phyloP scores from a whole-genome alignment of 2,113 vertebrate genomes.

The Nesogale talazaci region DNA sequence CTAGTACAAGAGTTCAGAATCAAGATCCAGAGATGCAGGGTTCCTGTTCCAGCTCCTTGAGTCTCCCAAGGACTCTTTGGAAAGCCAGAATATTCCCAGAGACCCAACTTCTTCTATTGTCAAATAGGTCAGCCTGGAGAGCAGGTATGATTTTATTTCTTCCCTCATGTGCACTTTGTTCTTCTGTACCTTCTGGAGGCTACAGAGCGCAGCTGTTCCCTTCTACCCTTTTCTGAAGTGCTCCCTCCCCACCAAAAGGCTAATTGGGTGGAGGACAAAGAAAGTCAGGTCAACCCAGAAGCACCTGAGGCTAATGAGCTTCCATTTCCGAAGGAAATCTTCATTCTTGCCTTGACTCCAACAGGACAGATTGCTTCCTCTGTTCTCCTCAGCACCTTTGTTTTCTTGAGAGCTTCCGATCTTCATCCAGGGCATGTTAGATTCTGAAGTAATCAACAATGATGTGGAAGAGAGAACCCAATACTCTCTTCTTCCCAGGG shows the following conservation, averaged over 20 bases:
- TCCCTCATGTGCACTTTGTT: neutral
- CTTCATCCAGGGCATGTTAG: neutral
- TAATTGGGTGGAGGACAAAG: neutral
- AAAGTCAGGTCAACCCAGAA: neutral
- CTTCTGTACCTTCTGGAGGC: neutral
- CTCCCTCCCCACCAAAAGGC: neutral
- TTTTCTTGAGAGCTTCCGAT: conserved; percentile 17
- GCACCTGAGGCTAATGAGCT: neutral
- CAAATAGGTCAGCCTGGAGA: neutral
- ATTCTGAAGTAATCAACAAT: neutral
- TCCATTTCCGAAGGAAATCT: neutral
- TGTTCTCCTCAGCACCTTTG: neutral
- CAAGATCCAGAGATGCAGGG: neutral
- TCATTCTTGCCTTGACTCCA: neutral
- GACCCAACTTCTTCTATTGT: neutral
- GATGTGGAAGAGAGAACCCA: neutral
- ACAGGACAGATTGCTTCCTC: neutral
- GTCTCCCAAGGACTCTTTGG: neutral
- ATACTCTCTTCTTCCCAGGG: neutral
- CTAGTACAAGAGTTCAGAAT: neutral
- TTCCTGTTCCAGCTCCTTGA: neutral
- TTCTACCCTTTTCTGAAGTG: neutral
- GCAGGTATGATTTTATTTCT: neutral
- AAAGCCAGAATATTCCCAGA: neutral
- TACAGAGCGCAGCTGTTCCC: neutral